Percentiles rank a stretch among this genome's conserved stretches.
phyloP scores from a whole-genome alignment of 2,797 vertebrate species.

The Leontocebus nigricollis region DNA sequence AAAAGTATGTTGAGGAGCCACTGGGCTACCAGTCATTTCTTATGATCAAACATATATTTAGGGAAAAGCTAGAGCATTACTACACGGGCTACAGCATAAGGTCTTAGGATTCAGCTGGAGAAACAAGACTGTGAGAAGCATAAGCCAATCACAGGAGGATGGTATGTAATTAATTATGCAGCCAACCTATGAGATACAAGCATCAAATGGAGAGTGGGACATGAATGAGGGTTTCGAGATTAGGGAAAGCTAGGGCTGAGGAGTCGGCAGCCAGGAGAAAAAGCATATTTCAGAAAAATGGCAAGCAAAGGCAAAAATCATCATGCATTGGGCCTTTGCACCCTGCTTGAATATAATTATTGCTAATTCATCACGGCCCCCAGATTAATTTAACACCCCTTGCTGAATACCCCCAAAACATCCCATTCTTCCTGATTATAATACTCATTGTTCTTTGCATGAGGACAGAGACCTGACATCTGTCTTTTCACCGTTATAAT shows the following conservation, averaged over 20 bases:
- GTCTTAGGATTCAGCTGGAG: neutral
- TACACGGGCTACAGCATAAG: neutral
- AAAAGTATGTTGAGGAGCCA: neutral
- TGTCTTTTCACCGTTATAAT: neutral
- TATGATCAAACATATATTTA: slow-evolving; percentile 8
- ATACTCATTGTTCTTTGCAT: neutral
- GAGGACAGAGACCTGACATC: neutral
- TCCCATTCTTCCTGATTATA: neutral
- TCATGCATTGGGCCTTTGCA: neutral
- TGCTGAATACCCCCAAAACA: neutral
- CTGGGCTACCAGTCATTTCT: neutral
- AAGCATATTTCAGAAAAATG: neutral
- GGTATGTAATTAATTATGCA: neutral
- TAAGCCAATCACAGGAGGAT: neutral
- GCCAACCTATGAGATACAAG: neutral
- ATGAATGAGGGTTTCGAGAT: neutral
- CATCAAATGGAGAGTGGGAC: neutral
- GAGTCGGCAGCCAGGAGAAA: neutral
- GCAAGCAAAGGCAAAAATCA: neutral
- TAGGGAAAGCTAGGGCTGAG: neutral
- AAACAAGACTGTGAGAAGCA: neutral
- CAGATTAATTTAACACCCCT: neutral
- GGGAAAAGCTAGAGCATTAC: neutral
- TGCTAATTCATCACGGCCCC: neutral
- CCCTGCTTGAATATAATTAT: neutral